A percentile compares a stretch with the other conserved stretches of the same genome.
These are phyloP conservation scores for Mixornis gularis DNA, from an alignment of 2,113 vertebrate genomes.

Conservation along the genomic window DNA sequence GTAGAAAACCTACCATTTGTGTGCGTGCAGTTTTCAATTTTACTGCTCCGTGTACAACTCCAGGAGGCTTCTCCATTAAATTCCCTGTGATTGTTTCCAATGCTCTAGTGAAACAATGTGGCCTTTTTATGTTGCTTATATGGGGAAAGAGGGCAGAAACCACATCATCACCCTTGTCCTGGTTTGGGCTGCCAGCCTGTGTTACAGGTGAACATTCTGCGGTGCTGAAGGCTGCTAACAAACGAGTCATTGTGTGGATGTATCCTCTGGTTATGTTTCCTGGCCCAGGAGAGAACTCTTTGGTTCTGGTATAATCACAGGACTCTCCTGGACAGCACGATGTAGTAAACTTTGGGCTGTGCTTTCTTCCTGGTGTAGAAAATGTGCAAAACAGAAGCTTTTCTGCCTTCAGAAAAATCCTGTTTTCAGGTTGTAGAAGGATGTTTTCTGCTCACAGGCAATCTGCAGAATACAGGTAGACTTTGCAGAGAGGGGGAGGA, in stretches of 20 bases:
- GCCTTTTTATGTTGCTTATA: neutral
- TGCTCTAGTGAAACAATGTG: neutral
- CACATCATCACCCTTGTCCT: neutral
- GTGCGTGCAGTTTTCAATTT: fast-evolving
- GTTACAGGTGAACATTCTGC: neutral
- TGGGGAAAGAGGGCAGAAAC: neutral
- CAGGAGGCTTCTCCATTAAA: fast-evolving
- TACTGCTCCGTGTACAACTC: fast-evolving
- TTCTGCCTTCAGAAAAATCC: neutral
- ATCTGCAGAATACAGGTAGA: neutral
- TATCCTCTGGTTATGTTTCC: neutral
- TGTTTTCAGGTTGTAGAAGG: neutral
- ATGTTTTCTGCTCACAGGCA: neutral
- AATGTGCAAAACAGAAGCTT: neutral
- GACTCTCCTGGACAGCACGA: fast-evolving
- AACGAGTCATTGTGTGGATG: neutral
- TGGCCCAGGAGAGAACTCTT: neutral
- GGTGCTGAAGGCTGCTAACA: neutral
- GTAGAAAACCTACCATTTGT: neutral
- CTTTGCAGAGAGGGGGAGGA: neutral
- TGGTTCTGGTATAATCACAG: neutral
- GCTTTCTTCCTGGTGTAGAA: neutral
- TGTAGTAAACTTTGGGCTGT: neutral
- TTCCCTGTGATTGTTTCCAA: neutral
- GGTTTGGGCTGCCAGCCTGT: neutral